Percentiles rank a stretch among this genome's conserved stretches.
These are phyloP conservation scores for Drosophila emarginata DNA, from an alignment of 2,888 invertebrate genomes.

Conservation along the genomic window DNA sequence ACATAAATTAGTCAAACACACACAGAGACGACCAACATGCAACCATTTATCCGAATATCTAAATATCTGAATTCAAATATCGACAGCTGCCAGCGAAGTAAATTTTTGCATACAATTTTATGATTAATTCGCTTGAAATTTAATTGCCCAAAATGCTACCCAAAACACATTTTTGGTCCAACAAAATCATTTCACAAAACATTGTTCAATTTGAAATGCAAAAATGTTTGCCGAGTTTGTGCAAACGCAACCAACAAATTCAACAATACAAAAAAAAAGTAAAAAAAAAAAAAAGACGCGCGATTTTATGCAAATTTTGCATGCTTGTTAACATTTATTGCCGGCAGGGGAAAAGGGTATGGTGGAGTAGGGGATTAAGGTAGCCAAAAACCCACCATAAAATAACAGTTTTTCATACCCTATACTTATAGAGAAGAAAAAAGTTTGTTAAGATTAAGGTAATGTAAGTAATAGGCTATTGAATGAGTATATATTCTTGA, in stretches of 20 bases:
- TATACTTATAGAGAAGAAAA: background rate
- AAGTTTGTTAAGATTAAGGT: background rate
- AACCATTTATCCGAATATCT: slow-evolving; percentile 5
- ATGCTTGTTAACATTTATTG: slow-evolving; percentile 74
- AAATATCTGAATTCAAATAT: slow-evolving; percentile 26
- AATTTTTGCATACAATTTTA: slow-evolving; percentile 49
- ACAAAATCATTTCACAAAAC: slow-evolving; percentile 37
- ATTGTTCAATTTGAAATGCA: slow-evolving; percentile 41
- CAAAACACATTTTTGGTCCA: slow-evolving; percentile 25
- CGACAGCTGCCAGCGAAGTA: slow-evolving; percentile 32
- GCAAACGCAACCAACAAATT: slow-evolving; percentile 16
- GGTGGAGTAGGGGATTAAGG: slow-evolving; percentile 12
- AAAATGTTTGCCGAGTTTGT: slow-evolving; percentile 45
- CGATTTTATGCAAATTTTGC: slow-evolving; percentile 67
- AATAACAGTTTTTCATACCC: background rate
- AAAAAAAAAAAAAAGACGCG: slow-evolving; percentile 43
- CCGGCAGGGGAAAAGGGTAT: slow-evolving; percentile 23
- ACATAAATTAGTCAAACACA: slow-evolving; percentile 56
- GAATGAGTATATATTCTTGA: too few relatives aligned
- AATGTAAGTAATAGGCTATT: background rate
- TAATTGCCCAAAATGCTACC: slow-evolving; percentile 50
- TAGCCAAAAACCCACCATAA: slow-evolving; percentile 14
- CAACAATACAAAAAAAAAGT: too few relatives aligned
- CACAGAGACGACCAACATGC: background rate
- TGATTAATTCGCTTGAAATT: slow-evolving; percentile 62